Base-by-base conservation (phyloP, 2,113 vertebrate species). In the Dunckerocampus dactyliophorus region DNA sequence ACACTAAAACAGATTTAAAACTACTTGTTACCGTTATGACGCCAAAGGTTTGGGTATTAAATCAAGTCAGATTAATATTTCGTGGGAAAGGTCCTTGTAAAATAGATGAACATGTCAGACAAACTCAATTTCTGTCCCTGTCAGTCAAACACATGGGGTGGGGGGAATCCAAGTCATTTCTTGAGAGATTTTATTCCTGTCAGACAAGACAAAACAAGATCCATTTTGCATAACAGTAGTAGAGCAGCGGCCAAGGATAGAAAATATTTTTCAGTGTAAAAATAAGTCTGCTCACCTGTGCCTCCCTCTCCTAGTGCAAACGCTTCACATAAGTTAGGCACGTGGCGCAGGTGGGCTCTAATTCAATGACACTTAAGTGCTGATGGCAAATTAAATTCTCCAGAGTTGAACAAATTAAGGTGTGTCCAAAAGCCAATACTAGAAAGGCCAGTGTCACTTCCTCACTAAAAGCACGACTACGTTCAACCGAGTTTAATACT, bases 171-270 rank as follows among this genome's bases (percentile, higher is more conserved):
- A 39, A 39, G 7, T 31, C 46, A 20, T 34, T 75, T 47, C 20
- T 82, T 2, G 52, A 75, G 63, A 62, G 63, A 62, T 55, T 22
- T 83, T 86, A 84, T 88, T 85, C 62, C 65, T 84, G 72, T 51
- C 34, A 77, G 62, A 83, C 78, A 51, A 71, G 51, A 59, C 43
- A 39, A 65, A 59, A 75, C 58, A 69, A 63, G 22, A 20, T 55
- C 75, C 48, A 59, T 63, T 81, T 87, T 86, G 85, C 85, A 87
- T 87, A 88, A 88, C 82, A 86, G 82, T 75, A 84, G 82, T 85
- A 79, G 72, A 87, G 82, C 82, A 76, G 77, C 67, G 74, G 82
- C 81, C 46, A 39, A 77, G 65, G 72, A 75, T 85, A 84, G 71
- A 84, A 83, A 84, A 80, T 84, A 8, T 31, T 52, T 17, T 53